Evolutionary conservation across 2,113 vertebrate species (phyloP).

Genomic region (Ursus arctos): DNA sequence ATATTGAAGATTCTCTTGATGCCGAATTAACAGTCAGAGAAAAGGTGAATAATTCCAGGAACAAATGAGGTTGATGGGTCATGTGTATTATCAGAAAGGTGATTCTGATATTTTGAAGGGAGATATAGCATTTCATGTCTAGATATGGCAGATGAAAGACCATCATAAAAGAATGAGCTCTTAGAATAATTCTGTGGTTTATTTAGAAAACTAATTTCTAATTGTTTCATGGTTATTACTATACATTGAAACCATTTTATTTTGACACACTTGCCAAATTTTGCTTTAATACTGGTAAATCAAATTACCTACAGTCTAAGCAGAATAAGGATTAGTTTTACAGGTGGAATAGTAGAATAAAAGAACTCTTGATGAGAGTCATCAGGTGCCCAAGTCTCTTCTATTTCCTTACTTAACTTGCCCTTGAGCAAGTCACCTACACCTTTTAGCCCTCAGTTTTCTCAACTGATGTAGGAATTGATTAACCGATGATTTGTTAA

Average conservation of each 20-base stretch:
- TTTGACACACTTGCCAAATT: not conserved
- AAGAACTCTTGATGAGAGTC: not conserved
- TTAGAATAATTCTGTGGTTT: not conserved
- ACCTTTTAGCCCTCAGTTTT: not conserved
- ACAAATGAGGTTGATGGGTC: not conserved
- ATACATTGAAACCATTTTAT: not conserved
- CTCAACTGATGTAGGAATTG: not conserved
- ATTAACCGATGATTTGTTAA: not conserved
- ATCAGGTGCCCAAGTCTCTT: accelerated
- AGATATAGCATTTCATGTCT: not conserved
- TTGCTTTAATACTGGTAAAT: not conserved
- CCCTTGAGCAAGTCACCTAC: not conserved
- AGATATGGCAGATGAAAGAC: not conserved
- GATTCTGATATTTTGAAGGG: not conserved
- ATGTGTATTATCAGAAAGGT: not conserved
- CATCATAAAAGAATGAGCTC: not conserved
- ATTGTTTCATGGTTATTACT: not conserved
- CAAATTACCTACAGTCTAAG: not conserved
- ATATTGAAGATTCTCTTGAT: not conserved
- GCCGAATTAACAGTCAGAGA: not conserved
- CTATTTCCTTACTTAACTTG: not conserved
- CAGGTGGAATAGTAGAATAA: not conserved
- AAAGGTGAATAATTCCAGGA: not conserved
- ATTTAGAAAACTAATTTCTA: not conserved
- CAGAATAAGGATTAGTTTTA: not conserved